Base-by-base conservation (phyloP, 2,113 vertebrate species). In the Macheiramphus alcinus region DNA sequence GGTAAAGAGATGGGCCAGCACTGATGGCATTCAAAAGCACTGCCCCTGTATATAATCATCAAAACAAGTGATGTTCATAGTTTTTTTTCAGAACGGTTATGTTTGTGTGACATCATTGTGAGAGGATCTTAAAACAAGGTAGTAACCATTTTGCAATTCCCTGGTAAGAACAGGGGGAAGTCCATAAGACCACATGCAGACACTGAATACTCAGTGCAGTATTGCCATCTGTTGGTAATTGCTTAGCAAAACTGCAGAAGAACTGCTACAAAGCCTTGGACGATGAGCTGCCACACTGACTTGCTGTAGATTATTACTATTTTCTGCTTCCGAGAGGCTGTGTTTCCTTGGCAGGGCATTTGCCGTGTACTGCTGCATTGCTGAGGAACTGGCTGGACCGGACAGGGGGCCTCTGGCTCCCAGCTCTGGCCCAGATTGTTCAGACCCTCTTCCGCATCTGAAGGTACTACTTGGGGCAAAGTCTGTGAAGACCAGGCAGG, bases 161-260 rank as follows among this genome's bases (percentile, higher is more conserved):
- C 42, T 26, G 42, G 11, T 11, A 15, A 40, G 53, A 18, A 8
- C 32, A 18, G 21, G 21, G 22, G 47, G 9, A 34, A 73, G 42
- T 10, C n/a, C 52, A 0, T 2, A 23, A 38, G 7, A 2, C 9
- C 3, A 23, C 29, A 5, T 5, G 21, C 42, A 3, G 26, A 5
- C 7, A 19, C 26, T 5, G 25, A 34, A 84, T 90, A 23, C 56
- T 29, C 92, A 6, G 80, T 84, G 80, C 92, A 25, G 86, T 45
- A 52, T 31, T 93, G 96, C 96, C 96, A 97, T 84, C 97, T 97
- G 76, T 87, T 65, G 96, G 94, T 21, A 4, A 27, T 6, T 3
- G 68, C 29, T 32, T 23, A 27, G 45, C 80, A 42, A 55, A 38
- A 86, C 93, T 78, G 53, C 38, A 19, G 22, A 21, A 16, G 36